Evolutionary conservation across 2,113 vertebrate species (phyloP), one percentile per base, ranked within the genome.

Genomic region (Collichthys lucidus): DNA sequence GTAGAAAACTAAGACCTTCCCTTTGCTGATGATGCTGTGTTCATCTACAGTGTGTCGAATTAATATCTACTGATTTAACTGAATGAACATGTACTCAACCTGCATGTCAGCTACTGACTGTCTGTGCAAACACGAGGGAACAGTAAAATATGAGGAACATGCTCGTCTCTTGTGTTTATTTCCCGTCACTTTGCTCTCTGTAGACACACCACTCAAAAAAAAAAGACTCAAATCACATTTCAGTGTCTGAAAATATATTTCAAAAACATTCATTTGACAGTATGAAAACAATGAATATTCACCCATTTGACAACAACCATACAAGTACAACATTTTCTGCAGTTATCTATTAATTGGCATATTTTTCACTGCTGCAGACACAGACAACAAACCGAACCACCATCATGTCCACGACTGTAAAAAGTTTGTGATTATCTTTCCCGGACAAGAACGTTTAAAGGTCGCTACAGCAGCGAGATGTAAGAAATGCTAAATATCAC

Each of bases 191-290:
- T 44, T 0, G 11, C 15, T 20, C 40, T 6, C 29, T 57, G 29
- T 22, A 11, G 19, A 52, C 11, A 1, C 5, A 35, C 31, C 31
- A 6, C 31, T 35, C 31, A 26, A 59, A 60, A 46, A 66, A 59
- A 78, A 24, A 19, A 57, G 57, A 60, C 40, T 61, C 63, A 0
- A 44, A 19, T 14, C 0, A 47, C 12, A 42, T 76, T 81, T 86
- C 72, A 73, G 24, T 53, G 46, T 88, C 82, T 79, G 84, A 89
- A 91, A 91, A 91, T 91, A 90, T 90, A 88, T 90, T 88, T 89
- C 4, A 87, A 87, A 89, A 89, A 92, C 64, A 79, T 77, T 82
- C 11, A 81, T 90, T 85, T 89, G 5, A 91, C 74, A 76, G 63
- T 80, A 77, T 60, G 72, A 91, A 85, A 87, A 56, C 69, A 76